These are phyloP conservation scores for Bellardia pandia DNA, from an alignment of 2,888 invertebrate genomes.

Conservation along the genomic window DNA sequence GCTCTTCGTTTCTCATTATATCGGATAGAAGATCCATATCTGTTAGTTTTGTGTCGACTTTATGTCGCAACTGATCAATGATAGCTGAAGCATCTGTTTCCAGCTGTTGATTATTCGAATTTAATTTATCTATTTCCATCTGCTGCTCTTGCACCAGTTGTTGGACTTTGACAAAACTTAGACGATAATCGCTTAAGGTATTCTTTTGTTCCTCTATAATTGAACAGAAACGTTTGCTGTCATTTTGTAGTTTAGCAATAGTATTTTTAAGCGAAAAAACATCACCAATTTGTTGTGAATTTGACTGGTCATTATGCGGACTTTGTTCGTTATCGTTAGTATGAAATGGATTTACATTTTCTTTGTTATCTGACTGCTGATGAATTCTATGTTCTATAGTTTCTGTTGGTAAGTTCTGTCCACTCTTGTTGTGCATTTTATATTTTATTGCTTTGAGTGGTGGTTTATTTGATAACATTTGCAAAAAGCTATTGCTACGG, in stretches of 20 bases:
- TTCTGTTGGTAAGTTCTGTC: slow-evolving; percentile 61
- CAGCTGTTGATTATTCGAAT: slow-evolving; percentile 79
- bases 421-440: slow-evolving; percentile 39
- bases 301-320: slow-evolving; percentile 75
- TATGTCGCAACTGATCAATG: slow-evolving; percentile 79
- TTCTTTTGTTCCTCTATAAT: slow-evolving; percentile 82
- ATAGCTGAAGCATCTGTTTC: slow-evolving; percentile 80
- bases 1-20: slow-evolving; percentile 80
- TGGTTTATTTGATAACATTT: slow-evolving; percentile 73
- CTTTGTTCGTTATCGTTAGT: slow-evolving; percentile 45
- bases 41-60: slow-evolving; percentile 80
- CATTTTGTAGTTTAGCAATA: slow-evolving; percentile 78
- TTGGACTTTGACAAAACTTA: slow-evolving; percentile 81
- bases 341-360: slow-evolving; percentile 65
- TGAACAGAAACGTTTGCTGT: slow-evolving; percentile 80
- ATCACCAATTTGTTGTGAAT: slow-evolving; percentile 63
- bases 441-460: slow-evolving; percentile 65
- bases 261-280: slow-evolving; percentile 76
- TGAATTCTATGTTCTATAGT: not conserved
- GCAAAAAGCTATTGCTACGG: slow-evolving; percentile 77
- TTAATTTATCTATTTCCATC: slow-evolving; percentile 81
- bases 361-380: slow-evolving; percentile 65
- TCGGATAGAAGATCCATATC: slow-evolving; percentile 80
- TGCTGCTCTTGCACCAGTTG: slow-evolving; percentile 82
- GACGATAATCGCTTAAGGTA: slow-evolving; percentile 80